These are phyloP conservation scores for Actinia tenebrosa DNA, from an alignment of 64 coral and sea anemone genomes.

Conservation along the genomic window DNA sequence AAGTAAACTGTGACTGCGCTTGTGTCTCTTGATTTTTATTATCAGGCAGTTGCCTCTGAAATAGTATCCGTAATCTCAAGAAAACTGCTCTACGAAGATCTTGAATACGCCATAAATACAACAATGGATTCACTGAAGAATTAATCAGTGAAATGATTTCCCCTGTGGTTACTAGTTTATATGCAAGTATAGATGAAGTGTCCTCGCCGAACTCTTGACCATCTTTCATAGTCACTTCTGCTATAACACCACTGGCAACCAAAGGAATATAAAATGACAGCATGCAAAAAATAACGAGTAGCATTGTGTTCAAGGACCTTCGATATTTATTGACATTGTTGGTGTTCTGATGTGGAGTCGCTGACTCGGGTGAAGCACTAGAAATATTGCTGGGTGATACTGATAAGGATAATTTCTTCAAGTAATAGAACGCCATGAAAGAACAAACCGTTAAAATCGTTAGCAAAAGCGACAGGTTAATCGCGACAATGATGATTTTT, in stretches of 20 bases:
- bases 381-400: neutral
- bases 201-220: neutral
- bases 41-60: neutral
- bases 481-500: neutral
- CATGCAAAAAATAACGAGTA: neutral
- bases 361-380: neutral
- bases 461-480: neutral
- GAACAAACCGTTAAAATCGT: neutral
- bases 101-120: constrained; percentile 12
- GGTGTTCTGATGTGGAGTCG: neutral
- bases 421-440: neutral
- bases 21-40: neutral
- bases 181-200: neutral
- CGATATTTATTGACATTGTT: constrained; percentile 5
- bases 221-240: neutral
- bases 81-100: neutral
- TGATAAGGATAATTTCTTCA: neutral
- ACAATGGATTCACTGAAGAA: constrained; percentile 4
- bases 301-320: neutral
- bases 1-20: too few relatives aligned
- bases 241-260: neutral
- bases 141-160: neutral
- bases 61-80: neutral
- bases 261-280: neutral
- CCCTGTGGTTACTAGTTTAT: neutral